Conservation (phyloP, 2,797 vertebrate genomes). For the Bovichtus variegatus region DNA sequence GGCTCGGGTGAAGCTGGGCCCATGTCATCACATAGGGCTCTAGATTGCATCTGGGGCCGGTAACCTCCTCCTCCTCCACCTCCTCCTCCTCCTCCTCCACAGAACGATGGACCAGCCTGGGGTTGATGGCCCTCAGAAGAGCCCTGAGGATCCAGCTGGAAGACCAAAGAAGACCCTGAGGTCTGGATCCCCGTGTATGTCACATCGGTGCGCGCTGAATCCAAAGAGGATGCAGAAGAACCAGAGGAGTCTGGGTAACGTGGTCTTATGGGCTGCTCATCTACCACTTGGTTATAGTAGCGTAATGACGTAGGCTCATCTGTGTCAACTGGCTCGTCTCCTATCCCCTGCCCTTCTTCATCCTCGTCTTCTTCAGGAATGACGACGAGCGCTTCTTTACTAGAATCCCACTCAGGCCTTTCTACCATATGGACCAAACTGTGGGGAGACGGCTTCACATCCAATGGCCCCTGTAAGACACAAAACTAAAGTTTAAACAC, state of each 20-base stretch:
- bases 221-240: conserved; percentile 86
- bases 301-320: conserved; percentile 81
- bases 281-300: conserved; percentile 86
- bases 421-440: conserved; percentile 94
- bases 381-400: conserved; percentile 80
- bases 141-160: conserved; percentile 83
- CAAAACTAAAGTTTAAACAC: conserved; percentile 1
- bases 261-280: conserved; percentile 83
- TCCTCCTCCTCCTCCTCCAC: conserved; percentile 51
- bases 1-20: conserved; percentile 31
- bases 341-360: conserved; percentile 63
- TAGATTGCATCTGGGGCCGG: conserved; percentile 77
- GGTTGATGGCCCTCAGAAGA: conserved; percentile 81
- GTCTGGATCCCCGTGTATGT: conserved; percentile 96
- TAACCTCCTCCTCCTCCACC: conserved; percentile 73
- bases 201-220: conserved; percentile 87
- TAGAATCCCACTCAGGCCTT: conserved; percentile 76
- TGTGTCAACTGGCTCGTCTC: conserved; percentile 74
- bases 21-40: conserved; percentile 77
- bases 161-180: conserved; percentile 81
- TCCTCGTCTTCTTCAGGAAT: conserved; percentile 83
- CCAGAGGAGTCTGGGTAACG: conserved; percentile 77
- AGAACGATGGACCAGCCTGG: conserved; percentile 10
- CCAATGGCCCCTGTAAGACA: conserved; percentile 85
- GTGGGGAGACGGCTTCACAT: conserved; percentile 92